Percentiles rank a stretch among this genome's conserved stretches.
These are phyloP conservation scores for Macaria liturata DNA, from an alignment of 2,888 invertebrate species.

Conservation along the genomic window DNA sequence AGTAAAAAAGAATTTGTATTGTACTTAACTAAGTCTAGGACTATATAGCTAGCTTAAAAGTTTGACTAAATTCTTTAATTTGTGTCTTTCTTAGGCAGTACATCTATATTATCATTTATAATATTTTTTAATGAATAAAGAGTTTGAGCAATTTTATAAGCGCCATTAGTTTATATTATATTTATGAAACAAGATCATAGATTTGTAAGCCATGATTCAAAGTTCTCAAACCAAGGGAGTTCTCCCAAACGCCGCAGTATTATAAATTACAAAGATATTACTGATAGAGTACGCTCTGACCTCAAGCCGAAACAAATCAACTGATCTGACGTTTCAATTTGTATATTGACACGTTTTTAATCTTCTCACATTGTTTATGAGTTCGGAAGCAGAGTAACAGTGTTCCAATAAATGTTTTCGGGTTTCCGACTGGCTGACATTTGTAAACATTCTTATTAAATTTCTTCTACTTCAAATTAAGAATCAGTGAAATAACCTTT, in stretches of 20 bases:
- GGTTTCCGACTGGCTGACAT: conserved; percentile 45
- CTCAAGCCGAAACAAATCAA: conserved; percentile 70
- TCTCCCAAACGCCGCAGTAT: conserved; percentile 27
- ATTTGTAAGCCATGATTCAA: conserved; percentile 23
- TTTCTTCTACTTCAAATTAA: too few species aligned
- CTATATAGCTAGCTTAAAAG: too few species aligned
- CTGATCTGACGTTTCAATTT: conserved; percentile 78
- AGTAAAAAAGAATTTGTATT: too few species aligned
- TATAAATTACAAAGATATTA: conserved; percentile 27
- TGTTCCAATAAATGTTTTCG: conserved; percentile 67
- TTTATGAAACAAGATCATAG: too few species aligned
- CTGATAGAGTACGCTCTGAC: conserved; percentile 41
- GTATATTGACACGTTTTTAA: conserved; percentile 79
- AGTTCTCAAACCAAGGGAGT: conserved; percentile 37
- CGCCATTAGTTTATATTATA: too few species aligned
- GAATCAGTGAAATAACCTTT: too few species aligned
- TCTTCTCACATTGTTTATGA: conserved; percentile 71
- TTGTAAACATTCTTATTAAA: conserved; percentile 4
- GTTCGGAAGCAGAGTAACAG: conserved; percentile 69
- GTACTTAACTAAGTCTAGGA: too few species aligned
- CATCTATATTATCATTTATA: too few species aligned
- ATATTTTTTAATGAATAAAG: too few species aligned
- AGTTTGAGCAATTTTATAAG: too few species aligned
- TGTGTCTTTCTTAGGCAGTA: too few species aligned
- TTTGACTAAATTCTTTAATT: too few species aligned